Conservation (phyloP, 2,797 vertebrate species). For the Sylvilagus floridanus region DNA sequence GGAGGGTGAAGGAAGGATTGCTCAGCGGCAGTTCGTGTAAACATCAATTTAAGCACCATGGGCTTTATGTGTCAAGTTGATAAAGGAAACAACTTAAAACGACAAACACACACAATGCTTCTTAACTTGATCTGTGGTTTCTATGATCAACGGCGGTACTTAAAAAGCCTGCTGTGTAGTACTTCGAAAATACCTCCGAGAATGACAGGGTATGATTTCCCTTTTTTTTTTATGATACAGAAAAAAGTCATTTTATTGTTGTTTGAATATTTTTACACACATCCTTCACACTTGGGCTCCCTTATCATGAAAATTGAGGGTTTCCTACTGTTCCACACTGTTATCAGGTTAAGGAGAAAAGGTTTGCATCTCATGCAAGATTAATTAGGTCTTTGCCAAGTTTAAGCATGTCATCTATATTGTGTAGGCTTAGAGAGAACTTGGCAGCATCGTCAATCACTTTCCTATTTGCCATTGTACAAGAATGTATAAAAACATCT, state of each 20-base stretch:
- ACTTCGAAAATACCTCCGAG: slow-evolving; percentile 44
- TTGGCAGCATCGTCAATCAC: slow-evolving; percentile 82
- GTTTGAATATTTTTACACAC: slow-evolving; percentile 72
- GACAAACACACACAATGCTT: slow-evolving; percentile 75
- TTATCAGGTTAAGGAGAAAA: slow-evolving; percentile 76
- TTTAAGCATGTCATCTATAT: slow-evolving; percentile 84
- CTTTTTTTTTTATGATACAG: slow-evolving; percentile 43
- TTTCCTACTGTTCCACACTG: slow-evolving; percentile 67
- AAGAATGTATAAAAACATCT: neutral
- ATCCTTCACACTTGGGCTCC: slow-evolving; percentile 59
- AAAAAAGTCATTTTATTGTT: slow-evolving; percentile 69
- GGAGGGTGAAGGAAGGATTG: slow-evolving; percentile 54
- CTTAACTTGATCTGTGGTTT: slow-evolving; percentile 75
- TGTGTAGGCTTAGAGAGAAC: slow-evolving; percentile 72
- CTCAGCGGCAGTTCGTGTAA: slow-evolving; percentile 71
- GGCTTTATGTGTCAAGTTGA: slow-evolving; percentile 68
- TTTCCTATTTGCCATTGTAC: slow-evolving; percentile 38
- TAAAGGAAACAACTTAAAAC: slow-evolving; percentile 78
- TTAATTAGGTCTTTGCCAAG: slow-evolving; percentile 84
- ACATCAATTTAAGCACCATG: slow-evolving; percentile 73
- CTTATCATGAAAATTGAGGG: slow-evolving; percentile 71
- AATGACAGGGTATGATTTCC: slow-evolving; percentile 70
- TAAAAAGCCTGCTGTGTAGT: slow-evolving; percentile 54
- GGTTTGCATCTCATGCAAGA: slow-evolving; percentile 79
- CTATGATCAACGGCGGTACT: slow-evolving; percentile 71